Conservation (phyloP, 1,140 invertebrate species). For the Drosophila cardini region DNA sequence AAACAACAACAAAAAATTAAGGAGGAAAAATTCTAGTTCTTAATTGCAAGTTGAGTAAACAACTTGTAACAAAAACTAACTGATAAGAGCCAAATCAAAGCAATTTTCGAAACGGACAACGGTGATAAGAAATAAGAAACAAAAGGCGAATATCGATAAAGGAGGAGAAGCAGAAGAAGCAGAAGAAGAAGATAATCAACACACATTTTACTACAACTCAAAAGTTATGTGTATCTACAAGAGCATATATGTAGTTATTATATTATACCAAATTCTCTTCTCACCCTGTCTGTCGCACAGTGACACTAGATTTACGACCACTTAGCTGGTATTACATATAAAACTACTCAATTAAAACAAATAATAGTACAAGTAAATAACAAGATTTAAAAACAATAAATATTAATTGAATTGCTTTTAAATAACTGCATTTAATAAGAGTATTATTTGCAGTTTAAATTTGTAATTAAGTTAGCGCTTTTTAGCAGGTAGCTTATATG, state of each 20-base stretch:
- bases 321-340: neutral
- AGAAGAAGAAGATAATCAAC: constrained; percentile 30
- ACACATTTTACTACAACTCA: constrained; percentile 54
- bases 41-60: constrained; percentile 44
- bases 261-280: neutral
- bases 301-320: neutral
- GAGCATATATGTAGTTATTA: no score
- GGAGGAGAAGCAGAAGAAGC: neutral
- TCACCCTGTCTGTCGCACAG: constrained; percentile 14
- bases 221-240: neutral
- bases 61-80: constrained; percentile 33
- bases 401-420: no score
- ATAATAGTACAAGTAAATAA: constrained; percentile 5
- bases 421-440: no score
- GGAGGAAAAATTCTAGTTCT: constrained; percentile 13
- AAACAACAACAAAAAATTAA: neutral
- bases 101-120: neutral
- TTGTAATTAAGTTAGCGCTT: no score
- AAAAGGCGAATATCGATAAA: constrained; percentile 56
- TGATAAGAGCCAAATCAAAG: constrained; percentile 26
- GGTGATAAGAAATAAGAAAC: constrained; percentile 36
- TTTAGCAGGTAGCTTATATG: no score
- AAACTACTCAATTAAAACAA: neutral
- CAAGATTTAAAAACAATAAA: no score
- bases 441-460: no score